These are phyloP conservation scores for Tricholauxania praeusta DNA, from an alignment of 2,888 invertebrate genomes.

Conservation along the genomic window DNA sequence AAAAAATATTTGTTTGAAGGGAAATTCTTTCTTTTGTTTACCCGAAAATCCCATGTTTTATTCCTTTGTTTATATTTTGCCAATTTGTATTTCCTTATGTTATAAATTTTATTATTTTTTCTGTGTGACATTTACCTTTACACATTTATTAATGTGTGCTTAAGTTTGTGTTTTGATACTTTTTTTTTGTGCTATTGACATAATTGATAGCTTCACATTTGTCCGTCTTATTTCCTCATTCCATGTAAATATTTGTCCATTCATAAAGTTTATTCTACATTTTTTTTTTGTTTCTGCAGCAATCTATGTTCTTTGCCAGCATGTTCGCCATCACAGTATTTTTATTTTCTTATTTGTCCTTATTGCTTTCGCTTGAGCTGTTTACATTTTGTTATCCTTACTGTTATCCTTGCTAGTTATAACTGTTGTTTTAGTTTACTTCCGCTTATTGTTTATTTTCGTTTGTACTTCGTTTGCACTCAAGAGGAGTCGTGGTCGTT, in stretches of 20 bases:
- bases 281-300: background rate
- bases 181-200: conserved; percentile 33
- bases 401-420: conserved; percentile 1
- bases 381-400: conserved; percentile 38
- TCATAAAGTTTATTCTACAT: background rate
- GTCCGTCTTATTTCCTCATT: conserved; percentile 3
- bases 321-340: background rate
- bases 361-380: conserved; percentile 32
- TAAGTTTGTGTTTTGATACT: background rate
- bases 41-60: conserved; percentile 11
- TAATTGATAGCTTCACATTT: conserved; percentile 39
- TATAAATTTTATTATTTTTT: conserved; percentile 31
- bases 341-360: conserved; percentile 1
- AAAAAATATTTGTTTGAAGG: too few species aligned
- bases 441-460: conserved; percentile 9
- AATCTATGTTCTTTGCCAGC: background rate
- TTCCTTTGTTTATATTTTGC: conserved; percentile 37
- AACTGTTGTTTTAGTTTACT: conserved; percentile 14
- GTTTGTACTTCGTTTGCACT: background rate
- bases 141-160: too few species aligned
- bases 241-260: background rate
- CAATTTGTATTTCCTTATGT: conserved; percentile 32
- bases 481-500: background rate
- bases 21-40: too few species aligned
- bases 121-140: conserved; percentile 22